Evolutionary conservation across 2,797 vertebrate genomes (phyloP), one percentile per base, ranked within the genome.

Genomic region (Sebastes itinus): DNA sequence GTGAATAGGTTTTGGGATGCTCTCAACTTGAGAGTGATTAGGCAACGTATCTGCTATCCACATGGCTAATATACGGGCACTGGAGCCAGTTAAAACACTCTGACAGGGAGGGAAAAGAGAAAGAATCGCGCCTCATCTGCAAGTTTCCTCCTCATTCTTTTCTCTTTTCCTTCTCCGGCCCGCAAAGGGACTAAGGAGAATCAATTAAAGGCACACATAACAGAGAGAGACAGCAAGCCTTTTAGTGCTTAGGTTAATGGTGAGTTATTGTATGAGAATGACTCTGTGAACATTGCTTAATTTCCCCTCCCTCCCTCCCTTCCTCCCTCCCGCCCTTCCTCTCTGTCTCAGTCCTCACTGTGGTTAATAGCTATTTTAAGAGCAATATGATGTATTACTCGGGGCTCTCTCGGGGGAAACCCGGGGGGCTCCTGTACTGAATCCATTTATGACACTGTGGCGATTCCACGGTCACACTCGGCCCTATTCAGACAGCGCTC

Each of bases 341-440:
- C 71, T 72, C 82, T 28, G 42, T 87, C 67, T 80, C 86, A 70
- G 72, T 85, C 76, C 80, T 89, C 82, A 52, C 90, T 77, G 85
- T 90, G 92, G 85, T 89, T 94, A 94, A 93, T 93, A 92, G 93
- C 93, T 94, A 93, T 94, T 94, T 94, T 93, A 94, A 95, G 92
- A 95, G 93, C 93, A 94, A 91, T 95, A 92, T 93, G 92, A 95
- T 95, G 92, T 93, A 94, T 94, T 91, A 95, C 93, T 92, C 32
- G 71, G 73, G 90, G 92, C 91, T 87, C 85, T 92, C 93, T 92
- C 87, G 30, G 64, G 90, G 84, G 86, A 85, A 86, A 88, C 85
- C 84, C 83, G 5, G 76, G 75, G 89, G 90, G 83, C 84, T 85
- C 85, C 88, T 75, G 85, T 72, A 78, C 86, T 75, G 80, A 93